Percentiles rank a stretch among this genome's conserved stretches.
Conservation (phyloP, 2,113 vertebrate species). For the Siniperca chuatsi region DNA sequence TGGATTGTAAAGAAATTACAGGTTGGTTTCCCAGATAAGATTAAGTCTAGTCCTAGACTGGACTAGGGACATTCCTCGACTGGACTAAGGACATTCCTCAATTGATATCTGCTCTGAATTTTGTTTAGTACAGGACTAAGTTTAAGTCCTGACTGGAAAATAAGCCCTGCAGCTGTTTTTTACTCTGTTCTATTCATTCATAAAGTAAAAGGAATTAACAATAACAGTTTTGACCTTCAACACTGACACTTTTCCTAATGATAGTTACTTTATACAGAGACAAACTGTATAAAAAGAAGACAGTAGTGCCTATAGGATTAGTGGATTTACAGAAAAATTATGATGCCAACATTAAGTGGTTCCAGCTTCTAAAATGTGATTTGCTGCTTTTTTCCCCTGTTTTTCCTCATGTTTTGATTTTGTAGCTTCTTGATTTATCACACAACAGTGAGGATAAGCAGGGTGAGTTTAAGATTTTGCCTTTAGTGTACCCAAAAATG, state of each 20-base stretch:
- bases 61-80: background rate
- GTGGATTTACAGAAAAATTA: background rate
- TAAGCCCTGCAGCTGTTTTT: background rate
- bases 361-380: background rate
- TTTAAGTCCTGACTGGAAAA: background rate
- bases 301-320: background rate
- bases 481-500: background rate
- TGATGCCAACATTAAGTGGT: background rate
- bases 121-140: background rate
- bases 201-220: too few relatives aligned
- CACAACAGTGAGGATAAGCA: background rate
- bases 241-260: background rate
- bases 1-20: constrained; percentile 19
- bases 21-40: constrained; percentile 4
- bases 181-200: background rate
- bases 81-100: background rate
- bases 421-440: background rate
- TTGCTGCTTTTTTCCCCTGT: background rate
- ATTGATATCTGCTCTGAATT: background rate
- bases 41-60: constrained; percentile 3
- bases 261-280: background rate
- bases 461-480: background rate
- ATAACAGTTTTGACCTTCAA: too few relatives aligned
- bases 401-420: background rate
- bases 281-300: background rate